Evolutionary conservation across 2,888 invertebrate species (phyloP).

Genomic region (Lissocephala sabroskyi): DNA sequence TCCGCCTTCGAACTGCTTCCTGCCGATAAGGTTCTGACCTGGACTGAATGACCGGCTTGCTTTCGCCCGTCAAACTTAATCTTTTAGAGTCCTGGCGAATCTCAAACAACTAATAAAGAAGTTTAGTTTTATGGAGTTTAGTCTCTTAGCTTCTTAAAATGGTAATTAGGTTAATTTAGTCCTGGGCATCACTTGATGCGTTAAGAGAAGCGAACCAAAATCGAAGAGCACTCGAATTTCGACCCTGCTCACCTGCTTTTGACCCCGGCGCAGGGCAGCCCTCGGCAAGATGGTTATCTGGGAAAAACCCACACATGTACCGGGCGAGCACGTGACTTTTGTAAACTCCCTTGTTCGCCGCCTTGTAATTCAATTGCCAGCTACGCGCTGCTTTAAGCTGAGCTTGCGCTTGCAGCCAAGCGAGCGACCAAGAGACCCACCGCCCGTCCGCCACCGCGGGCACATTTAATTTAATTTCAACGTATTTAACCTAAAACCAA

Average conservation of each 20-base stretch:
- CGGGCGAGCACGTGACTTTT: conserved; percentile 1
- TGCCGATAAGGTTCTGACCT: no score
- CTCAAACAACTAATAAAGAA: no score
- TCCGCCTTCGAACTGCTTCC: no score
- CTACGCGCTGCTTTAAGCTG: conserved; percentile 3
- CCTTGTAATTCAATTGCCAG: not conserved
- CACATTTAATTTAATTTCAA: conserved; percentile 62
- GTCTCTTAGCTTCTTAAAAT: not conserved
- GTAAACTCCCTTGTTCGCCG: not conserved
- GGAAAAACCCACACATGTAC: not conserved
- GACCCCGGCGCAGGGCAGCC: not conserved
- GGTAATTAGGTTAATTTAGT: no score
- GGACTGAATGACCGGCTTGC: no score
- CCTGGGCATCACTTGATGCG: no score
- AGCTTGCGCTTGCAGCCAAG: not conserved
- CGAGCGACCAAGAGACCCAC: not conserved
- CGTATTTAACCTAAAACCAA: conserved; percentile 62
- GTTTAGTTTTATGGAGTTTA: not conserved
- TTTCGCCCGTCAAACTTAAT: no score
- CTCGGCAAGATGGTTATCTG: conserved; percentile 3
- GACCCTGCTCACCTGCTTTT: not conserved
- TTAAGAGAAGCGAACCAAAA: no score
- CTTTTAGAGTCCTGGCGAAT: no score
- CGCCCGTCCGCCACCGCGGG: conserved; percentile 42
- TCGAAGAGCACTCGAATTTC: not conserved